phyloP scores from a whole-genome alignment of 2,888 invertebrate species.

The Holacanthella duospinosa region DNA sequence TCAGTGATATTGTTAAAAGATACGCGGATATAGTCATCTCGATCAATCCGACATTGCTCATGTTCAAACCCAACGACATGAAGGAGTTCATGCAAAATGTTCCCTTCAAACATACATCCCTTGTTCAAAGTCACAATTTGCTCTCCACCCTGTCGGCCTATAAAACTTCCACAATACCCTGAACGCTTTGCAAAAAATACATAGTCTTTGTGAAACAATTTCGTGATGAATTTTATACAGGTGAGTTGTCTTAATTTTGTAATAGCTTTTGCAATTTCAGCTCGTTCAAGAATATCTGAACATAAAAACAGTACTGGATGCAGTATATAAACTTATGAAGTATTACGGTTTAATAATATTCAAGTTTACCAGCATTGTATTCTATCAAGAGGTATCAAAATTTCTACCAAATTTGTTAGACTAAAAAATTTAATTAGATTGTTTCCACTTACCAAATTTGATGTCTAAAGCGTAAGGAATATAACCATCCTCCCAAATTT shows the following conservation, averaged over 20 bases:
- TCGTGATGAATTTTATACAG: not conserved
- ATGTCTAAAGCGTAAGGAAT: not conserved
- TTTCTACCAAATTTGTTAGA: no score
- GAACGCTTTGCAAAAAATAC: not conserved
- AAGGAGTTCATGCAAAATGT: not conserved
- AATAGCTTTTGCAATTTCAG: not conserved
- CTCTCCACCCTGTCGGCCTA: not conserved
- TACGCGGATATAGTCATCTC: not conserved
- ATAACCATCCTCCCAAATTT: not conserved
- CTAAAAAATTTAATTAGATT: no score
- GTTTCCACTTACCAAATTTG: not conserved
- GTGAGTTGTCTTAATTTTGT: not conserved
- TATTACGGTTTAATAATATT: no score
- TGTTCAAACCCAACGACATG: not conserved
- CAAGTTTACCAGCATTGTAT: no score
- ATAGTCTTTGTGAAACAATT: not conserved
- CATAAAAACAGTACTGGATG: not conserved
- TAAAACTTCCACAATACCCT: not conserved
- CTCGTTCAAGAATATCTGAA: not conserved
- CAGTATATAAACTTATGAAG: no score
- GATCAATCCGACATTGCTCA: conserved; percentile 1
- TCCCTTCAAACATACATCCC: not conserved
- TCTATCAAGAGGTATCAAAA: no score
- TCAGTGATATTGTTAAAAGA: not conserved
- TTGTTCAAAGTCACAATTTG: not conserved